Percentiles rank a stretch among this genome's conserved stretches.
These are phyloP conservation scores for Stomatorhinus ivindoensis DNA, from an alignment of 2,113 vertebrate species.

Conservation along the genomic window DNA sequence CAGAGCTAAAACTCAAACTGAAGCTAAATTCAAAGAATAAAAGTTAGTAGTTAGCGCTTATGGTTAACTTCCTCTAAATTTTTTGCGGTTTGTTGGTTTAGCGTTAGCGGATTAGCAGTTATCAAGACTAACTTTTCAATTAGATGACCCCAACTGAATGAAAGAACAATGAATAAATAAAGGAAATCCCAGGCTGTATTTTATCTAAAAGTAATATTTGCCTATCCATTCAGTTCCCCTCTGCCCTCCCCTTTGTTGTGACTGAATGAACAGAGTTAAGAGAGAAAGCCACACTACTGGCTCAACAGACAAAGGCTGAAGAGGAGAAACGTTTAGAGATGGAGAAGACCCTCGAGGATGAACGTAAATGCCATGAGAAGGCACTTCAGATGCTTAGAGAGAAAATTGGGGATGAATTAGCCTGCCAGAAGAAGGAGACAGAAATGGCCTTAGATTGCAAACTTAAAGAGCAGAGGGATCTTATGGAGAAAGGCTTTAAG, in stretches of 20 bases:
- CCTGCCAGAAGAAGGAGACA: constrained; percentile 22
- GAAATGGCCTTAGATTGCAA: constrained; percentile 33
- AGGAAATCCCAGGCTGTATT: neutral
- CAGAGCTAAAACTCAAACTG: no score
- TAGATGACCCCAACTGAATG: no score
- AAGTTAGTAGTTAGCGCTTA: neutral
- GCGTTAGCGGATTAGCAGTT: neutral
- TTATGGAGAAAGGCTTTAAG: constrained; percentile 24
- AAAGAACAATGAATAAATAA: neutral
- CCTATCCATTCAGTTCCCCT: neutral
- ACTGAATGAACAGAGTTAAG: constrained; percentile 20
- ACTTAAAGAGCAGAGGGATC: constrained; percentile 32
- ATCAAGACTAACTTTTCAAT: no score
- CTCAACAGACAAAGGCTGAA: constrained; percentile 27
- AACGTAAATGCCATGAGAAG: constrained; percentile 26
- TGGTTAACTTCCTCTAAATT: neutral
- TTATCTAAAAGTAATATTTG: neutral
- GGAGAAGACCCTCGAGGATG: constrained; percentile 17
- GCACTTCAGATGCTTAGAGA: constrained; percentile 18
- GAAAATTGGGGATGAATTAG: constrained; percentile 33
- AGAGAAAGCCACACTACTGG: constrained; percentile 9
- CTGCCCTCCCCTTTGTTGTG: neutral
- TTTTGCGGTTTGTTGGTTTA: neutral
- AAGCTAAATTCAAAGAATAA: no score
- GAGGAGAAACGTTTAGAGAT: constrained; percentile 21